Percentiles rank a stretch among this genome's conserved stretches.
These are phyloP conservation scores for Leucoraja erinaceus DNA, from an alignment of 2,113 vertebrate genomes.

Conservation along the genomic window DNA sequence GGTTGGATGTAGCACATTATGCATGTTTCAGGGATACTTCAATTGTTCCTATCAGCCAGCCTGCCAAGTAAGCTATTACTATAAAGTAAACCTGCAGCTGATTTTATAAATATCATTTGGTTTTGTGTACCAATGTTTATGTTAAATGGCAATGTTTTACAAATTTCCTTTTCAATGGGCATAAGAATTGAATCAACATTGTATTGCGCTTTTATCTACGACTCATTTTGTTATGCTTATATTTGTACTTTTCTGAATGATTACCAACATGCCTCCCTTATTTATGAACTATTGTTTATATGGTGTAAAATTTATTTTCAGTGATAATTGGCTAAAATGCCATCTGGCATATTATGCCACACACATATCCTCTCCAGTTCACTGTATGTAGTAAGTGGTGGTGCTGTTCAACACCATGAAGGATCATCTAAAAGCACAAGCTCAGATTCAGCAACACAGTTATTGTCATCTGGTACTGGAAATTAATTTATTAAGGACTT, in stretches of 20 bases:
- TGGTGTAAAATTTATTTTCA: constrained; percentile 12
- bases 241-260: constrained; percentile 14
- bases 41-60: not conserved
- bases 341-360: not conserved
- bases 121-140: constrained; percentile 31
- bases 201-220: constrained; percentile 21
- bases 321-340: constrained; percentile 14
- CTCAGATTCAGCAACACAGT: not conserved
- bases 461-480: not conserved
- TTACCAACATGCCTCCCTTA: not conserved
- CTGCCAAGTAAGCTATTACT: constrained; percentile 35
- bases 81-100: constrained; percentile 28
- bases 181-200: constrained; percentile 25
- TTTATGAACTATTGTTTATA: not conserved
- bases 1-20: not conserved
- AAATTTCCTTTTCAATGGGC: constrained; percentile 24
- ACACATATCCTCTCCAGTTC: not conserved
- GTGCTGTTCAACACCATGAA: not conserved
- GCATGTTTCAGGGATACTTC: constrained; percentile 16
- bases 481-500: not conserved
- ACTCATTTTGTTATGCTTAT: constrained; percentile 25
- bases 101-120: constrained; percentile 29
- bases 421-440: not conserved
- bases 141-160: constrained; percentile 30
- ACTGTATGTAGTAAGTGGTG: not conserved